phyloP scores from a whole-genome alignment of 2,888 invertebrate species.

The Hybos culiciformis region DNA sequence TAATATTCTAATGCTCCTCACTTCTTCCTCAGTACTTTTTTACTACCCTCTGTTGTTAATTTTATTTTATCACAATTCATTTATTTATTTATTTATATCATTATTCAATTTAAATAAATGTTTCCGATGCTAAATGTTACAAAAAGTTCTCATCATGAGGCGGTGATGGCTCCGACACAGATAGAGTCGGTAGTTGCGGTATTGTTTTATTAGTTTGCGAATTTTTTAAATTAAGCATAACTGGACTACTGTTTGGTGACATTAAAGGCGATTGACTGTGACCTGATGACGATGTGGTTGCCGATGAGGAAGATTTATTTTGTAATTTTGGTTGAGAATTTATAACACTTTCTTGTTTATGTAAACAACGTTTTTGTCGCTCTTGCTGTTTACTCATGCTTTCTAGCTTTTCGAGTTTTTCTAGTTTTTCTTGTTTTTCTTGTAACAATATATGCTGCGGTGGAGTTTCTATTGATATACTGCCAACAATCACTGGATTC shows the following conservation, averaged over 20 bases:
- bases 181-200: constrained; percentile 51
- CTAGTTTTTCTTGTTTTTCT: constrained; percentile 10
- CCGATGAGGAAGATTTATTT: constrained; percentile 8
- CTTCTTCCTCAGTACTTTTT: no score
- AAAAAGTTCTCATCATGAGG: constrained; percentile 49
- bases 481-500: constrained; percentile 30
- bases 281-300: constrained; percentile 23
- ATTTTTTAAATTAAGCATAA: constrained; percentile 23
- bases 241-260: constrained; percentile 27
- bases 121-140: constrained; percentile 37
- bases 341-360: constrained; percentile 15
- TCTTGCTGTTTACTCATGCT: background rate
- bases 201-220: constrained; percentile 17
- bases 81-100: no score
- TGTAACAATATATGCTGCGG: constrained; percentile 24
- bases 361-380: constrained; percentile 2
- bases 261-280: constrained; percentile 17
- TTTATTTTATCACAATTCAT: no score
- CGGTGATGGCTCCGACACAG: constrained; percentile 66
- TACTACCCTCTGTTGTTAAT: no score
- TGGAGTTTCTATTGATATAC: constrained; percentile 33
- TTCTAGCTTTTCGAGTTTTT: constrained; percentile 11
- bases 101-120: constrained; percentile 33
- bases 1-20: no score
- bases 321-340: constrained; percentile 17